Base-by-base conservation (phyloP, 2,797 vertebrate species). In the Hapalemur alaotrensis region DNA sequence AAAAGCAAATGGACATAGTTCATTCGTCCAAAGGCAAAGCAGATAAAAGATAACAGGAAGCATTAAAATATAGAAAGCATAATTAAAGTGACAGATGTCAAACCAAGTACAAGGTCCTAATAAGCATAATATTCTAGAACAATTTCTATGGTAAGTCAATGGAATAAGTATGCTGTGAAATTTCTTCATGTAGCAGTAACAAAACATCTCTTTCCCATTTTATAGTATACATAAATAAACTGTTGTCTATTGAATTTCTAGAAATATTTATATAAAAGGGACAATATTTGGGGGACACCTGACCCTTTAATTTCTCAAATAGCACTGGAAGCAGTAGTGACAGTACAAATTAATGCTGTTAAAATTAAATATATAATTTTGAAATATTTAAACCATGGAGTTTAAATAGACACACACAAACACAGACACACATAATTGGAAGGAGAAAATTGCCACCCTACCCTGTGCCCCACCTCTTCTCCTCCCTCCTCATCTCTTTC, bases 61-160 rank as follows among this genome's bases (percentile, higher is more conserved):
- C 69, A 59, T 88, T 82, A 80, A 95, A 91, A 86, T 76, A 79
- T 23, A 80, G 69, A 59, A 84, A 50, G 52, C 30, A 38, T 59
- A 93, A 89, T 78, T 91, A 73, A 72, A 93, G 43, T 80, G 93
- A 95, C 72, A 95, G 61, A 83, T 88, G 75, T 88, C 93, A 96
- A 83, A 75, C 32, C 18, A 65, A 70, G 8, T 48, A 69, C 69
- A 78, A 79, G 67, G 50, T 96, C 72, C 82, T 95, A 88, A 92
- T 61, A 41, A 93, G n/a, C 38, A 22, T 52, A 54, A 89, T 87
- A 63, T 50, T 94, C 70, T 32, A 63, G 67, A 70, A 84, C 20
- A 52, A 91, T 61, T 91, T 94, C 48, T 70, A 30, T 67, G 63
- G 20, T 48, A 93, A 80, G 22, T 61, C 70, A 48, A 6, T 83